Conservation (phyloP, 2,888 invertebrate species). For the Loripinus fragilis region DNA sequence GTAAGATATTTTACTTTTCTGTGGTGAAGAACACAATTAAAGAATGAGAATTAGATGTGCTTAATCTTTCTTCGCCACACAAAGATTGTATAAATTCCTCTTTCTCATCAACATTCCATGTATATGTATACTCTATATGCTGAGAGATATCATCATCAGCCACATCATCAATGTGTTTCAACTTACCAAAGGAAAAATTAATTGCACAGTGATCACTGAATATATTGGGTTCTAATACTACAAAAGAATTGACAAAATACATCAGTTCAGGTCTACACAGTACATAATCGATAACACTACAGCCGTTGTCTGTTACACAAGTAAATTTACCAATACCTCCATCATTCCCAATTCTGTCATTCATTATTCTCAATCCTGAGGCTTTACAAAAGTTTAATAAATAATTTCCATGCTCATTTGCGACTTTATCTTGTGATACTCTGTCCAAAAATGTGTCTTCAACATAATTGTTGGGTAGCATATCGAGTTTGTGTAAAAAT, state of each 20-base stretch:
- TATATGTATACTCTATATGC: slow-evolving; percentile 10
- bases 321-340: slow-evolving; percentile 13
- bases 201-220: slow-evolving; percentile 29
- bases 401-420: background rate
- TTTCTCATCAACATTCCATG: slow-evolving; percentile 18
- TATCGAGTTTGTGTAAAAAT: slow-evolving; percentile 14
- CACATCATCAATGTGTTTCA: background rate
- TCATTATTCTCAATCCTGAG: slow-evolving; percentile 2
- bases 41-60: too few species aligned
- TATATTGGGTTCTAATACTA: slow-evolving; percentile 26
- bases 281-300: slow-evolving; percentile 29
- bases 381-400: slow-evolving; percentile 18
- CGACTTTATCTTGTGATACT: background rate
- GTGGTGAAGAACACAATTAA: too few species aligned
- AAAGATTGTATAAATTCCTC: background rate
- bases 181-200: slow-evolving; percentile 6
- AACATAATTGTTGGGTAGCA: slow-evolving; percentile 7
- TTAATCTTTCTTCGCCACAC: too few species aligned
- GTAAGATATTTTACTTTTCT: too few species aligned
- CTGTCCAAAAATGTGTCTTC: too few species aligned
- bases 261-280: slow-evolving; percentile 26
- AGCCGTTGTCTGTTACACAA: background rate
- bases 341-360: slow-evolving; percentile 20
- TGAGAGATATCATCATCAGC: background rate
- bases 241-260: background rate